A percentile compares a stretch with the other conserved stretches of the same genome.
These are phyloP conservation scores for Conus canariensis DNA, from an alignment of 2,888 invertebrate species.

Conservation along the genomic window DNA sequence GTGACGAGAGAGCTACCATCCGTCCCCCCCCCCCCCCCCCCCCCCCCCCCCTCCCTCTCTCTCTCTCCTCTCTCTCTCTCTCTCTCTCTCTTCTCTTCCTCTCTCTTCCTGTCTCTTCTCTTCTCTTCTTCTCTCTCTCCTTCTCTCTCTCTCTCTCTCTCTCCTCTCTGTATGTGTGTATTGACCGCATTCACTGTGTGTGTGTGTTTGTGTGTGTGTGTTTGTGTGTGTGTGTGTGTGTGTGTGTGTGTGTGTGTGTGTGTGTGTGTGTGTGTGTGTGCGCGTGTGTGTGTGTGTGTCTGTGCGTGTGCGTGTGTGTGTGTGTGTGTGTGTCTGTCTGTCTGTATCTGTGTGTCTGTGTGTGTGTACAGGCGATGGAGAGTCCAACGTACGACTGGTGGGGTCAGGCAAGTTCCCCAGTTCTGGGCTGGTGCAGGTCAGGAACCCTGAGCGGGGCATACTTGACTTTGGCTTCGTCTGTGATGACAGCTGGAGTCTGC, in stretches of 20 bases:
- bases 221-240: not conserved
- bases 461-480: constrained; percentile 16
- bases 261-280: not conserved
- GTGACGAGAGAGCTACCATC: no score
- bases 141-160: not conserved
- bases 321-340: constrained; percentile 8
- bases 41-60: no score
- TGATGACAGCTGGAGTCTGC: constrained; percentile 9
- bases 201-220: not conserved
- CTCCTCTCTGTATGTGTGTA: not conserved
- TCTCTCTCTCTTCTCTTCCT: not conserved
- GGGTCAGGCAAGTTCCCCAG: not conserved
- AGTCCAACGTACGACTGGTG: not conserved
- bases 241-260: not conserved
- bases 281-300: not conserved
- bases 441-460: not conserved
- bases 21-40: no score
- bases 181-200: not conserved
- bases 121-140: no score
- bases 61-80: no score
- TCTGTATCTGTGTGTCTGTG: constrained; percentile 5
- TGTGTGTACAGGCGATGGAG: not conserved
- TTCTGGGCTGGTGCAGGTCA: constrained; percentile 2
- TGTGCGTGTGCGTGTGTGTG: not conserved
- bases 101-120: no score